Percentiles rank a stretch among this genome's conserved stretches.
These are phyloP conservation scores for Temnothorax rugatulus DNA, from an alignment of 2,888 invertebrate genomes.

Conservation along the genomic window DNA sequence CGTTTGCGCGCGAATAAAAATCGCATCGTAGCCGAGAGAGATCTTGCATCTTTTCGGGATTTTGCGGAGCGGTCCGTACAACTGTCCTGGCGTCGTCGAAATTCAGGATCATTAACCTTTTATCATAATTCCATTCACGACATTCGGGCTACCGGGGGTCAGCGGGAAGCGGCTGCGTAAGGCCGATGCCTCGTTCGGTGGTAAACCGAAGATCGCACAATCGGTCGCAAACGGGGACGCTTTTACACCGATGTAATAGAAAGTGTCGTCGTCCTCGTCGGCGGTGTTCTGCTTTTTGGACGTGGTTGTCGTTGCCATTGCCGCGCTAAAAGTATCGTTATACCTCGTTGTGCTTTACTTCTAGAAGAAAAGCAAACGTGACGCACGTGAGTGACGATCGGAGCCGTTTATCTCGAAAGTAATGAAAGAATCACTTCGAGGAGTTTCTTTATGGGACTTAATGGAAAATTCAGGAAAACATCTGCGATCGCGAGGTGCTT, in stretches of 20 bases:
- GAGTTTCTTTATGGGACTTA: not conserved
- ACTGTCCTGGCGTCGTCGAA: not conserved
- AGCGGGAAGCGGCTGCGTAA: conserved; percentile 90
- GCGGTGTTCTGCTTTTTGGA: conserved; percentile 75
- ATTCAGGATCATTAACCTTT: conserved; percentile 86
- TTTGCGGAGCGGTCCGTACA: not conserved
- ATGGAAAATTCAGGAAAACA: conserved; percentile 10
- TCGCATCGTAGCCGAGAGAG: not conserved
- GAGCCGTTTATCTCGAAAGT: conserved; percentile 44
- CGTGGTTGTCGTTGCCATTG: conserved; percentile 69
- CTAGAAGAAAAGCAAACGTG: conserved; percentile 76
- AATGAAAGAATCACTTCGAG: conserved; percentile 4
- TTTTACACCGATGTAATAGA: conserved; percentile 92
- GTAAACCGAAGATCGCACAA: conserved; percentile 92
- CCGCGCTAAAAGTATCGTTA: conserved; percentile 70
- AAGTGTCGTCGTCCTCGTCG: conserved; percentile 86
- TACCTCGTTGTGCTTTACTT: conserved; percentile 82
- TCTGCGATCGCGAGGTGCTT: not conserved
- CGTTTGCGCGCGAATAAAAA: not conserved
- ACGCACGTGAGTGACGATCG: conserved; percentile 26
- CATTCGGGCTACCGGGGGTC: conserved; percentile 87
- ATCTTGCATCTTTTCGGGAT: not conserved
- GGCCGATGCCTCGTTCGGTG: conserved; percentile 90
- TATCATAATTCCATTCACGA: conserved; percentile 91
- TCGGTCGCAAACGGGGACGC: conserved; percentile 92